These are phyloP conservation scores for Isaurus tuberculatus DNA, from an alignment of 92 coral and sea anemone species.

Conservation along the genomic window DNA sequence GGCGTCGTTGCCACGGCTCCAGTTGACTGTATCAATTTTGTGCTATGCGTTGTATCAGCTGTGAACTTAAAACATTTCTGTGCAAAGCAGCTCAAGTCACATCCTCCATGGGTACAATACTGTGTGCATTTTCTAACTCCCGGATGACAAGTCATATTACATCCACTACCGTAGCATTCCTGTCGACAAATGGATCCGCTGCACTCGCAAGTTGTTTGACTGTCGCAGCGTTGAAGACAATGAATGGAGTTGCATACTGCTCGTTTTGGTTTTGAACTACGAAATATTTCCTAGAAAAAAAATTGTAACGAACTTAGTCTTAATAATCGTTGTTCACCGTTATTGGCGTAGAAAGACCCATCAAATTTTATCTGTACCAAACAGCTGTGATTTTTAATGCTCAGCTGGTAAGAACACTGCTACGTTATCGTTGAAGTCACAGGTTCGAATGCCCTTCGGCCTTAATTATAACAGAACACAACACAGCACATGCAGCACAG, in stretches of 20 bases:
- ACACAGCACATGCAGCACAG: no score
- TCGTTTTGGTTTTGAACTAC: neutral
- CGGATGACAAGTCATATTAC: slow-evolving; percentile 19
- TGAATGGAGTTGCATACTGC: neutral
- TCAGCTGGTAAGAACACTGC: no score
- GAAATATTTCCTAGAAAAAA: neutral
- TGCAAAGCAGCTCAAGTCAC: slow-evolving; percentile 4
- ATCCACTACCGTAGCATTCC: slow-evolving; percentile 13
- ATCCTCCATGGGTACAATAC: neutral
- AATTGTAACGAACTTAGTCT: no score
- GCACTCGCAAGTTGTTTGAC: slow-evolving; percentile 11
- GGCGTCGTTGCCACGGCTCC: neutral
- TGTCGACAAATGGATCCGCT: neutral
- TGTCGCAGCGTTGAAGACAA: slow-evolving; percentile 18
- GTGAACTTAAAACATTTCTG: neutral
- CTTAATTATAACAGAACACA: no score
- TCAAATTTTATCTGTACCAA: no score
- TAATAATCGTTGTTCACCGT: no score
- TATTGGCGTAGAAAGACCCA: no score
- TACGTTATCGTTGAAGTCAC: no score
- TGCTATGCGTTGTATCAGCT: neutral
- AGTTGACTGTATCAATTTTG: neutral
- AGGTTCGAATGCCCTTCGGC: no score
- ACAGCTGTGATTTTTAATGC: no score
- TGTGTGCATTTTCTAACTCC: slow-evolving; percentile 12